Evolutionary conservation across 2,797 vertebrate species (phyloP).

Genomic region (Miichthys miiuy): DNA sequence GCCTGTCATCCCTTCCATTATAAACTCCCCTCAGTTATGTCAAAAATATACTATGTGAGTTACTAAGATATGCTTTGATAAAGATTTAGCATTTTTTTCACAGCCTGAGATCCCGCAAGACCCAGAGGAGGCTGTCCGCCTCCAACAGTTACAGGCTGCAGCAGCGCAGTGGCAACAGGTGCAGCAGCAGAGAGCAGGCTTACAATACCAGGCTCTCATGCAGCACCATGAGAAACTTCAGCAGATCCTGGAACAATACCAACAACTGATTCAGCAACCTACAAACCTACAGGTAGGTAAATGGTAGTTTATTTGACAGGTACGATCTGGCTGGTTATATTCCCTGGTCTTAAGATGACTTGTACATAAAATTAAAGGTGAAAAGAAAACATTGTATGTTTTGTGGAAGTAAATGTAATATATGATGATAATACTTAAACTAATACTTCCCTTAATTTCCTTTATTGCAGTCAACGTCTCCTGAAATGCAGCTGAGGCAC

Average conservation of each 20-base stretch:
- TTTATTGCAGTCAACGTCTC: conserved; percentile 89
- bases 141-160: conserved; percentile 94
- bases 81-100: conserved; percentile 35
- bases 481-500: conserved; percentile 93
- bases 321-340: background rate
- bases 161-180: conserved; percentile 99
- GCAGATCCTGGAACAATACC: conserved; percentile 93
- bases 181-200: conserved; percentile 93
- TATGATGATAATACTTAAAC: background rate
- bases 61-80: background rate
- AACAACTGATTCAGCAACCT: conserved; percentile 93
- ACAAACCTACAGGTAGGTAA: conserved; percentile 89
- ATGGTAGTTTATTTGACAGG: background rate
- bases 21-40: background rate
- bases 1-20: conserved; percentile 9
- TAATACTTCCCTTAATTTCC: conserved; percentile 5
- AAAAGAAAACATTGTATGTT: background rate
- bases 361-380: background rate
- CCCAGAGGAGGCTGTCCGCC: conserved; percentile 91
- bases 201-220: conserved; percentile 98
- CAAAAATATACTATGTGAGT: background rate
- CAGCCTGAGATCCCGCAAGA: conserved; percentile 84
- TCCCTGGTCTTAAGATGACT: background rate
- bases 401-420: background rate
- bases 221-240: conserved; percentile 95